phyloP scores from a whole-genome alignment of 1,140 invertebrate species.

The Panulirus ornatus region DNA sequence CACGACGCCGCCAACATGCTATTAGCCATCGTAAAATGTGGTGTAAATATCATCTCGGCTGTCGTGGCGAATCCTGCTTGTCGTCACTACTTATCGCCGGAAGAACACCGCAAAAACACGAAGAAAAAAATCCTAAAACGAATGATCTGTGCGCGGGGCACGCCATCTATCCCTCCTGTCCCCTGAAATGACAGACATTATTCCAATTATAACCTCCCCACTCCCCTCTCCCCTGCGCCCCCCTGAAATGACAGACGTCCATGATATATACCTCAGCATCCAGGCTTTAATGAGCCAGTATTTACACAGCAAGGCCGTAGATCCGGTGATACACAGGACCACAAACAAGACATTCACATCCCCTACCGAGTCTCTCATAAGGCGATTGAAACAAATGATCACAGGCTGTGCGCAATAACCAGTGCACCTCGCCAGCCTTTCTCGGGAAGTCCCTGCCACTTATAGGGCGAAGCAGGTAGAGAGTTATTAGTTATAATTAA shows the following conservation, averaged over 20 bases:
- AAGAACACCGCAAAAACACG: constrained; percentile 2
- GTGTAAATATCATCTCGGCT: constrained; percentile 50
- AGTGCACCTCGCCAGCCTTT: not conserved
- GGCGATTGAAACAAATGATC: too few species aligned
- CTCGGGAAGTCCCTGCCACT: constrained; percentile 12
- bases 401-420: too few species aligned
- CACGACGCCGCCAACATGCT: constrained; percentile 47
- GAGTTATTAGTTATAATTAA: constrained; percentile 48
- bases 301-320: too few species aligned
- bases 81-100: constrained; percentile 50
- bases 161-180: not conserved
- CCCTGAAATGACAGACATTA: not conserved
- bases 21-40: constrained; percentile 61
- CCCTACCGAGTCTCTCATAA: too few species aligned
- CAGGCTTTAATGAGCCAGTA: too few species aligned
- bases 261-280: too few species aligned
- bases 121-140: too few species aligned
- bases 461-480: constrained; percentile 5
- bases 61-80: constrained; percentile 29
- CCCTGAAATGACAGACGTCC: not conserved
- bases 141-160: not conserved
- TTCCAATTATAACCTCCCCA: too few species aligned
- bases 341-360: too few species aligned
- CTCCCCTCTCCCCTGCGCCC: not conserved
- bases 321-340: too few species aligned